phyloP scores from a whole-genome alignment of 2,888 invertebrate species.

The Nematopogon swammerdamellus region DNA sequence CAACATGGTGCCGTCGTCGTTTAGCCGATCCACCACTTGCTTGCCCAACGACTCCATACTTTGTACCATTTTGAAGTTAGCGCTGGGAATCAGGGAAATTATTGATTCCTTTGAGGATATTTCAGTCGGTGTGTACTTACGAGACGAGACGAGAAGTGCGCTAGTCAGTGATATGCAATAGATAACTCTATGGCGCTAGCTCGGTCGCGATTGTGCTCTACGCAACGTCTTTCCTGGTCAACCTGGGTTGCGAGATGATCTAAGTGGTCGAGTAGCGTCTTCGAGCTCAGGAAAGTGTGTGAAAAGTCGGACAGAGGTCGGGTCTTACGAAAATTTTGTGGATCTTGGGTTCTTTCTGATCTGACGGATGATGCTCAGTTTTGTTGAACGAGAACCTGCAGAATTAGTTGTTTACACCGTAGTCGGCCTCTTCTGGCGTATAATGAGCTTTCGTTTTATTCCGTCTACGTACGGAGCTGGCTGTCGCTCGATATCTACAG shows the following conservation, averaged over 20 bases:
- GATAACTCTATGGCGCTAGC: not conserved
- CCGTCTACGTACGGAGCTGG: too few relatives aligned
- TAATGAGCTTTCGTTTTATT: too few relatives aligned
- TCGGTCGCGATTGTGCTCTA: constrained; percentile 54
- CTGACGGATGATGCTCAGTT: constrained; percentile 78
- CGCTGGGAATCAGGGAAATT: constrained; percentile 12
- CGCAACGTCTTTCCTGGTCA: constrained; percentile 76
- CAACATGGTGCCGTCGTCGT: constrained; percentile 20
- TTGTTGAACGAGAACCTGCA: constrained; percentile 80
- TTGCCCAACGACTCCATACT: constrained; percentile 36
- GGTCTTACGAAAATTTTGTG: too few relatives aligned
- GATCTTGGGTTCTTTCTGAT: constrained; percentile 86
- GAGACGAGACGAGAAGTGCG: too few relatives aligned
- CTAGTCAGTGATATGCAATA: too few relatives aligned
- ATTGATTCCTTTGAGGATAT: too few relatives aligned
- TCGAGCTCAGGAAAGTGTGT: constrained; percentile 74
- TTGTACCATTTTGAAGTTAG: constrained; percentile 13
- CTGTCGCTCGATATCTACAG: too few relatives aligned
- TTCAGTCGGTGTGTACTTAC: too few relatives aligned
- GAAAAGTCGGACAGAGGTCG: constrained; percentile 74
- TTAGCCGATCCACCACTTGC: constrained; percentile 23
- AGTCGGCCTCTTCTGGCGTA: constrained; percentile 37
- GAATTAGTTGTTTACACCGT: constrained; percentile 57
- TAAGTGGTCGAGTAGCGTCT: constrained; percentile 91
- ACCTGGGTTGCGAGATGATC: constrained; percentile 94